Evolutionary conservation across 2,888 invertebrate genomes (phyloP), one percentile per base, ranked within the genome.

Genomic region (Limnephilus auricula): DNA sequence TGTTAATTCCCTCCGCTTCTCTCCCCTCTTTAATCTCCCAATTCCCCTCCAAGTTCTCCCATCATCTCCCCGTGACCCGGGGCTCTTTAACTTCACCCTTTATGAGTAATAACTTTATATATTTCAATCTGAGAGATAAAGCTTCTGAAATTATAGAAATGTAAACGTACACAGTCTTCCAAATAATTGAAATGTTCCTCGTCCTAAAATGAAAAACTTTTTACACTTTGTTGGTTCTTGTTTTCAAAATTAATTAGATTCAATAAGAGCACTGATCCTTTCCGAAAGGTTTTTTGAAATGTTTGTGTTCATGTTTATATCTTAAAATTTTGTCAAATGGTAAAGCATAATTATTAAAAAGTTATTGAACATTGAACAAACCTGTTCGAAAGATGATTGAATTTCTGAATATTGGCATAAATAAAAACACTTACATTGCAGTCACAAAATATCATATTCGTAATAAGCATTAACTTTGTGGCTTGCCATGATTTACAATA

Each of bases 41-140:
- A 90, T 92, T 92, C 89, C 85, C 90, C 40, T 85, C 84, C 90
- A 92, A 92, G 89, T 92, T 92, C 90, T 90, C 78, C 84, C 82
- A 90, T 90, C 88, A 90, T 90, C 90, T 78, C 79, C 15, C 34
- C 65, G 45, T 84, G 82, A 83, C 92, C 89, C 65, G 85, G 45
- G 90, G 92, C 92, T 65, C 83, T 90, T 90, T 89, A 88, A 84
- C 92, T 89, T 92, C 90, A 85, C 90, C 90, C 89, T 90, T 90
- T 92, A 92, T 88, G 89, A 90, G 84, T 79, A 30, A 87, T 85
- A 92, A 90, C 92, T 92, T 92, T 90, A 89, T 89, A 88, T 89
- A 84, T 91, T 91, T 91, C 90, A 84, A 92, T 92, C 80, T 80
- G 34, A 80, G 90, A 89, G 80, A 92, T 89, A 92, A 92, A 92